Percentiles rank a stretch among this genome's conserved stretches.
These are phyloP conservation scores for Capitulum mitella DNA, from an alignment of 2,888 invertebrate genomes.

Conservation along the genomic window DNA sequence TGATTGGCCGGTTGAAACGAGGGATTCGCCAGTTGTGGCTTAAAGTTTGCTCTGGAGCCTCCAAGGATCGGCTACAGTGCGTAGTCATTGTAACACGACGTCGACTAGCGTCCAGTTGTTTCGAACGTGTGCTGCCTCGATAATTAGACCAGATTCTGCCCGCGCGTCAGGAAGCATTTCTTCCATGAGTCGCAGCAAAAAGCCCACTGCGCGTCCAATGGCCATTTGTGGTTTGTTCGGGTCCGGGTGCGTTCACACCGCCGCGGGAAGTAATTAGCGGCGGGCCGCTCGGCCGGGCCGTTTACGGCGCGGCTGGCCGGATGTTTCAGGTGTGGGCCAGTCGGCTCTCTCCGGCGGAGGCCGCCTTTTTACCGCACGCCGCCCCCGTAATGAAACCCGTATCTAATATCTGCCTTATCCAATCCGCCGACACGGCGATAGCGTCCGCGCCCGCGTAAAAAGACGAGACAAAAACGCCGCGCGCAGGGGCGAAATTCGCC, in stretches of 20 bases:
- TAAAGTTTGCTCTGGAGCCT: too few relatives aligned
- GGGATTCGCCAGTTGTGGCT: too few relatives aligned
- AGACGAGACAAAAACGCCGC: background rate
- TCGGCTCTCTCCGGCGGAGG: background rate
- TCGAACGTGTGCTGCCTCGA: too few relatives aligned
- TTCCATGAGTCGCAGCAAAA: too few relatives aligned
- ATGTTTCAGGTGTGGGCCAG: background rate
- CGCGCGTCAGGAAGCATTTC: too few relatives aligned
- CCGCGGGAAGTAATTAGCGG: background rate
- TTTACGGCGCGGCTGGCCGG: background rate
- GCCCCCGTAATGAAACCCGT: background rate
- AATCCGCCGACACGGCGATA: background rate
- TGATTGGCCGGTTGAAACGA: too few relatives aligned
- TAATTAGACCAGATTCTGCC: too few relatives aligned
- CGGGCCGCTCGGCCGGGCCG: background rate
- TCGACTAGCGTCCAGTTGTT: too few relatives aligned
- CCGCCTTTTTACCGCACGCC: background rate
- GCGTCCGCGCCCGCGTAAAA: background rate
- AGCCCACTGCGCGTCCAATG: too few relatives aligned
- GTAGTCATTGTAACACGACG: too few relatives aligned
- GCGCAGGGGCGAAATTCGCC: background rate
- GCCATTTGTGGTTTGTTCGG: background rate
- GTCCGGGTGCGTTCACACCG: background rate
- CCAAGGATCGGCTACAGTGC: too few relatives aligned
- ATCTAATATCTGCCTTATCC: slow-evolving; percentile 14